Base-by-base conservation (phyloP, 2,888 invertebrate species). In the Mythimna albipuncta region DNA sequence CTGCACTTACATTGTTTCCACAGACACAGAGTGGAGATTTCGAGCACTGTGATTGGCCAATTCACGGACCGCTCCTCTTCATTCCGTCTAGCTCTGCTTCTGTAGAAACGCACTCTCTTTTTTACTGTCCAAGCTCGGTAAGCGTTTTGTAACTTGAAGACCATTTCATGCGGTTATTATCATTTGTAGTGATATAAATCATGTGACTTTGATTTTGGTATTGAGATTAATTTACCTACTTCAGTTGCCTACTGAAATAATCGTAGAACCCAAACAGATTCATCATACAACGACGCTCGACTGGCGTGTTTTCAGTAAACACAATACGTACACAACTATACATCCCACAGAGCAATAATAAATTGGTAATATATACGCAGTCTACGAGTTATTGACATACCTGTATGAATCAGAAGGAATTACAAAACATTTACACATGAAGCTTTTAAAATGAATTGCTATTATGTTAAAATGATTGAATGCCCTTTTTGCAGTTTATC, bases 301-400 rank as follows among this genome's bases (percentile, higher is more conserved):
- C 47, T 38, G 47, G 19, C 41, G 32, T 76, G 52, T 69, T 54
- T 74, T 6, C 41, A 44, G 35, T 19, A 26, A 73, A 69, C 44
- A 74, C 55, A 55, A 52, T 72, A 59, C 13, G n/a, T n/a, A 57
- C 16, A 69, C 35, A 77, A 77, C 59, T 16, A 44, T 32, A 41
- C 52, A 47, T 19, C 21, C 13, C 35, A 6, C 16, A 38, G 52
- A 35, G 7, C 38, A 21, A 21, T 44, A 74, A 74, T 69, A 38
- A 11, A 69, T 73, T 52, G 44, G 69, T 50, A 52, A 59, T 13
- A 16, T 44, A 59, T 21, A 73, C 47, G 26, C 19, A 52, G 47
- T 21, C 26, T 21, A 13, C 13, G n/a, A 19, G 11, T n/a, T 77
- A 52, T 74, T 77, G 52, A 69, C 5, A 59, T 59, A 70, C 52